Conservation (phyloP, 2,888 invertebrate species). For the Microdon myrmicae region DNA sequence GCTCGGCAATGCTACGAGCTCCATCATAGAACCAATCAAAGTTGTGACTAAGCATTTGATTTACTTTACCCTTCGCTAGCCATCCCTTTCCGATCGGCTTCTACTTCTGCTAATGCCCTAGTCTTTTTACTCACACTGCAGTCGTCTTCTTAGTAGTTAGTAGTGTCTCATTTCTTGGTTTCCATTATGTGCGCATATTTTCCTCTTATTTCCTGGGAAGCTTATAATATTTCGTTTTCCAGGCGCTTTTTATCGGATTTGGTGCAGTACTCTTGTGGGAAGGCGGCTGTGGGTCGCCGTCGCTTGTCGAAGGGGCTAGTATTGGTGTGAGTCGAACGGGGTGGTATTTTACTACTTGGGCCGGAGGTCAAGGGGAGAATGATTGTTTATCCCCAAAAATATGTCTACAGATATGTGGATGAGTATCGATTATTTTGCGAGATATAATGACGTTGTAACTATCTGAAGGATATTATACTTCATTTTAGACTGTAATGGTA, state of each 20-base stretch:
- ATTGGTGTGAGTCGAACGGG: no score
- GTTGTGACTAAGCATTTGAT: constrained; percentile 28
- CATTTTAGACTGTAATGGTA: no score
- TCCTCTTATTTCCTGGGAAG: constrained; percentile 12
- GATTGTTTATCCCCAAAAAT: no score
- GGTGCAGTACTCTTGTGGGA: neutral
- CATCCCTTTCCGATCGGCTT: constrained; percentile 20
- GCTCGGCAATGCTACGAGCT: constrained; percentile 6
- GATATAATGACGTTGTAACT: no score
- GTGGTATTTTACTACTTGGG: no score
- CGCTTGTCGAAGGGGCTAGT: no score
- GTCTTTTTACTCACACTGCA: constrained; percentile 21
- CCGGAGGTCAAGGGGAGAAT: no score
- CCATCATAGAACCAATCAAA: constrained; percentile 42
- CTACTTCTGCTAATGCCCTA: no score
- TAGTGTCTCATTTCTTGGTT: constrained; percentile 29
- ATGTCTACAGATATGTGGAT: no score
- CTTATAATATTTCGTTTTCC: constrained; percentile 28
- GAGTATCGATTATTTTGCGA: no score
- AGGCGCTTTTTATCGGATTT: constrained; percentile 13
- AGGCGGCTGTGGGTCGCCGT: neutral
- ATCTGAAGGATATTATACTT: no score
- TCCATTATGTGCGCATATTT: constrained; percentile 28
- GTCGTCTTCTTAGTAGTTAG: constrained; percentile 1
- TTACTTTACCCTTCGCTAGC: constrained; percentile 28